phyloP scores from a whole-genome alignment of 2,113 vertebrate genomes.

The Actenoides hombroni region DNA sequence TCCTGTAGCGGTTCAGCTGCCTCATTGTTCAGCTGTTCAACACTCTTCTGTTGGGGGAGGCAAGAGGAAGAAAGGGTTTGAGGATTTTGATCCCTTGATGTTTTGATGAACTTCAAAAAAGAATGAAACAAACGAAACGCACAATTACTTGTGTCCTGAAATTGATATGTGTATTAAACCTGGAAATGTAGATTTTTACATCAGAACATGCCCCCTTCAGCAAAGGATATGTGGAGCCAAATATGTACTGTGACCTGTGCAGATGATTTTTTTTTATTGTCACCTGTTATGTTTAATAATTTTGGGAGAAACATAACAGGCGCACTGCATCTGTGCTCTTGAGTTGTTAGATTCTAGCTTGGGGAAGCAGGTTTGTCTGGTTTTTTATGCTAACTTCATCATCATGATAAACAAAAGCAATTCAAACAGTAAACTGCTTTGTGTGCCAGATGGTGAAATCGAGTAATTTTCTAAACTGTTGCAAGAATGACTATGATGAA shows the following conservation, averaged over 20 bases:
- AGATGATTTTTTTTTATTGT: neutral
- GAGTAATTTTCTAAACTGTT: conserved; percentile 63
- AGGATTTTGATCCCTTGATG: neutral
- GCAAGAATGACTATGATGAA: conserved; percentile 40
- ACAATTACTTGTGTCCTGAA: neutral
- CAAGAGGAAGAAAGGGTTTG: neutral
- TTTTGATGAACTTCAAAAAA: neutral
- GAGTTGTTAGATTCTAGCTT: neutral
- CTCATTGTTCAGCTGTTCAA: neutral
- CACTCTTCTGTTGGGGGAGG: neutral
- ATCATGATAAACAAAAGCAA: conserved; percentile 42
- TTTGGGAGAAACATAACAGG: neutral
- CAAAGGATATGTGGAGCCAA: neutral
- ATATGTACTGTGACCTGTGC: neutral
- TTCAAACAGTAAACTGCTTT: conserved; percentile 46
- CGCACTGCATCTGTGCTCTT: neutral
- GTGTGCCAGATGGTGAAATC: conserved; percentile 58
- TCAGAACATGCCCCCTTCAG: neutral
- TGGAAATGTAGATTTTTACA: neutral
- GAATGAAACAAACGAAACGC: neutral
- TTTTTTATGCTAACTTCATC: conserved; percentile 25
- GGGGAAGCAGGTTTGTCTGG: neutral
- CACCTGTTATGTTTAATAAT: neutral
- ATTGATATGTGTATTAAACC: neutral
- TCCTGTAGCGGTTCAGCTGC: neutral